Base-by-base conservation (phyloP, 2,888 invertebrate species). In the Acleris sparsana region DNA sequence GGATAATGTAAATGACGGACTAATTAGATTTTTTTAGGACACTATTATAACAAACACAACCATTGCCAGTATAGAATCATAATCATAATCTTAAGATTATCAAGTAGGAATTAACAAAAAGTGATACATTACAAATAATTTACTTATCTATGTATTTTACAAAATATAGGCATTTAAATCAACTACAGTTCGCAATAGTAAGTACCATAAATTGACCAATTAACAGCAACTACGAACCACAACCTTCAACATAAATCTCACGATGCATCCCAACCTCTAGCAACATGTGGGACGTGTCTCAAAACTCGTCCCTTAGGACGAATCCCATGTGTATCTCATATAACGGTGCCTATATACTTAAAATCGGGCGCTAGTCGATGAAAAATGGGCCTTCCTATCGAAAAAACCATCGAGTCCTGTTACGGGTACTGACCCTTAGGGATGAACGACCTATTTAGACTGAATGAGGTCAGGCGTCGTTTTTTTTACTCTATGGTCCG, bases 401-500 rank as follows among this genome's bases (percentile, higher is more conserved):
- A 79, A 89, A 92, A 90, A 92, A 91, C 88, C 73, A 74, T 77
- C 75, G 76, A 74, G 87, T 92, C 92, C 92, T 91, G 92, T 92
- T 92, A 91, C 68, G 88, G 88, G 82, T 85, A 89, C 85, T 89
- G 89, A 91, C 89, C 92, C 78, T 74, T 52, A 75, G 78, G 89
- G 91, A 88, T 89, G 87, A 91, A 89, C 87, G 92, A 91, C 91
- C 92, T 84, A 92, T 86, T 88, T 89, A 86, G 80, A 77, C 85
- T 82, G 87, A 89, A 89, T 85, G 86, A 80, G 86, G 86, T 87
- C 87, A 88, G 87, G 72, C 71, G 71, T 70, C 62, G 49, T 59
- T 74, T 76, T 78, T 77, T 78, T 76, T 71, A 70, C 70, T 62
- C 66, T 67, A 67, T 65, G 73, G 69, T 58, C 55, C 67, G 66